Base-by-base conservation (phyloP, 35 echinoderm and acorn worm genomes). In the Anneissia japonica region DNA sequence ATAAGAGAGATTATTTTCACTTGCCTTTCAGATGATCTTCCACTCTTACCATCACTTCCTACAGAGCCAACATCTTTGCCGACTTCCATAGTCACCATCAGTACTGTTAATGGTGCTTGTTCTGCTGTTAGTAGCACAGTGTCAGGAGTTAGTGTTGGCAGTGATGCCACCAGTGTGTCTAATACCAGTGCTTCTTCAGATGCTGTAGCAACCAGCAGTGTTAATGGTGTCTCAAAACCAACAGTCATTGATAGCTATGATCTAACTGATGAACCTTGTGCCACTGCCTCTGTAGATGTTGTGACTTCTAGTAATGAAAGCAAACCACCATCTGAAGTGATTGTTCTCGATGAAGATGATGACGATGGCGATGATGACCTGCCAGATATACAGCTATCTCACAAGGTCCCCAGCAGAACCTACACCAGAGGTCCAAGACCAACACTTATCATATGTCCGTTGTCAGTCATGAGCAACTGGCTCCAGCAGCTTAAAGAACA, bases 401-500 rank as follows among this genome's bases (percentile, higher is more conserved):
- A 35, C 35, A 37, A 32, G 10, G 30, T 26, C 5, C 31, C 75
- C 6, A 37, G 75, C 75, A 77, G 35, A 31, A 77, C 35, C 2
- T 37, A 33, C 31, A 37, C 75, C 9, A 77, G 35, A 77, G 75
- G 75, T 26, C 94, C 94, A 31, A 86, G 79, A 46, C 45, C 94
- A 32, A 97, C 94, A 17, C 91, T 97, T 12, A 97, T 97, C 21
- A 35, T 97, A 0, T 97, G 94, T 75, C 94, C 94, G 4, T 78
- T 97, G 37, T 93, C 91, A 0, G 94, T 97, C 7, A 38, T 97
- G 0, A 76, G 87, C 55, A 97, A 97, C 72, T 97, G 94, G 94
- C 46, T 97, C 79, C 88, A 90, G 30, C 94, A 97, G 46, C 88
- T 97, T 38, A 81, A 90, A 46, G 94, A 97, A 32, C 94, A 97